Base-by-base conservation (phyloP, 1,140 invertebrate genomes). In the Pinna nobilis region DNA sequence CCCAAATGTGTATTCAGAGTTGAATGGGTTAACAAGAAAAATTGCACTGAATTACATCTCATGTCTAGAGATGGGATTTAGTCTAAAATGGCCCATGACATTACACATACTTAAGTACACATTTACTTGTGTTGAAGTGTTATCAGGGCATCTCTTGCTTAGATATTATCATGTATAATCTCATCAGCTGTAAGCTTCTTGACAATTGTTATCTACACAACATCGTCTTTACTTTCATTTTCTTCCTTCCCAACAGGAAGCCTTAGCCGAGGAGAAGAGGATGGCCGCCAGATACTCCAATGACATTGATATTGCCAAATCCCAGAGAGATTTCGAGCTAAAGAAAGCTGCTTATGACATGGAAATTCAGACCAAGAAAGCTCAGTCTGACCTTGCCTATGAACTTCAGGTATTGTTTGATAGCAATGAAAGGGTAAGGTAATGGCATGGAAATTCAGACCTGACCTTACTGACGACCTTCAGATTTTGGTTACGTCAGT, bases 331-430 rank as follows among this genome's bases (percentile, higher is more conserved):
- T 90, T 99, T 98, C 88, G 96, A 99, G 89, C 88, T 99, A 55
- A 98, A 99, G 88, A 98, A 99, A 88, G 97, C 97, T 20, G 94
- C 95, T 20, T 99, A 98, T 87, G 97, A 99, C 88, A 94, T 96
- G 73, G 97, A 99, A 92, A 96, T 99, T 39, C 95, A 97, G 89
- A 97, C 96, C 4, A 98, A 98, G 91, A 93, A 95, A 93, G 97
- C 97, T 33, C 95, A 97, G 90, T 96, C 97, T 23, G 96, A 98
- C 87, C 93, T 98, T 92, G 96, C 97, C 1, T 98, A 95, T 86
- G 94, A 97, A 82, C 88, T 98, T 53, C 88, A 88, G 82, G 86
- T 88, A 74, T 39, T 37, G 30, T 60, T 50, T 33, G 37, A 5
- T 35, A 28, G 32, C 41, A 37, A 15, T 65, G 41, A 47, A 49